phyloP scores from a whole-genome alignment of 2,797 vertebrate species.

The Gastrophryne carolinensis region DNA sequence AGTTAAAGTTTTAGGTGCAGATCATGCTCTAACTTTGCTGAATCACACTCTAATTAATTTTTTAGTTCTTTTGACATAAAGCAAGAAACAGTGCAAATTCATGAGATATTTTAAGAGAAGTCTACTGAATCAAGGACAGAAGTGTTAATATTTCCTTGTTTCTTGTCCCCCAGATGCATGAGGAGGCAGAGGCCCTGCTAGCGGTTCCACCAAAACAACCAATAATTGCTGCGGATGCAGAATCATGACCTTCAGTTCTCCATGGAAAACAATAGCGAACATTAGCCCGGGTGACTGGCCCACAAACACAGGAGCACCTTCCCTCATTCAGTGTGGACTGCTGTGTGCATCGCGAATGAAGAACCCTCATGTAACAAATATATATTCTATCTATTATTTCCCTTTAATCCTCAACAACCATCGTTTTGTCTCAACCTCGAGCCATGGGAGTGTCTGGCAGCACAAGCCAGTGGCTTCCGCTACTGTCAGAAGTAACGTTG shows the following conservation, averaged over 20 bases:
- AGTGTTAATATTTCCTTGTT: neutral
- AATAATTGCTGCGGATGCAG: conserved; percentile 69
- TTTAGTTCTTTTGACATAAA: too few relatives aligned
- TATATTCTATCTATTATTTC: conserved; percentile 9
- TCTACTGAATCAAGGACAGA: too few relatives aligned
- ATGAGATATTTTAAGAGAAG: too few relatives aligned
- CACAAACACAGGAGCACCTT: conserved; percentile 59
- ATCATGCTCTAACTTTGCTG: too few relatives aligned
- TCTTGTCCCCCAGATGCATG: conserved; percentile 83
- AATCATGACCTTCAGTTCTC: conserved; percentile 78
- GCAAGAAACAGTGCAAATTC: too few relatives aligned
- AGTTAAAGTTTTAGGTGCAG: too few relatives aligned
- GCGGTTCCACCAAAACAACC: conserved; percentile 77
- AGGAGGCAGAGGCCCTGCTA: conserved; percentile 94
- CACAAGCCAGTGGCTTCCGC: conserved; percentile 57
- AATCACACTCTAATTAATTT: too few relatives aligned
- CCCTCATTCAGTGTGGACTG: conserved; percentile 59
- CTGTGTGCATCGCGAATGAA: conserved; percentile 64
- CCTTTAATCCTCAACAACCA: conserved; percentile 13
- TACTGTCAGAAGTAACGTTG: conserved; percentile 69
- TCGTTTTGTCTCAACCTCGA: conserved; percentile 44
- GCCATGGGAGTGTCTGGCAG: conserved; percentile 54
- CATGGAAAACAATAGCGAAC: conserved; percentile 52
- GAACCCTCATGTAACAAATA: conserved; percentile 21
- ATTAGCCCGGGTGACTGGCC: conserved; percentile 55